Evolutionary conservation across 2,797 vertebrate genomes (phyloP).

Genomic region (Catharus ustulatus): DNA sequence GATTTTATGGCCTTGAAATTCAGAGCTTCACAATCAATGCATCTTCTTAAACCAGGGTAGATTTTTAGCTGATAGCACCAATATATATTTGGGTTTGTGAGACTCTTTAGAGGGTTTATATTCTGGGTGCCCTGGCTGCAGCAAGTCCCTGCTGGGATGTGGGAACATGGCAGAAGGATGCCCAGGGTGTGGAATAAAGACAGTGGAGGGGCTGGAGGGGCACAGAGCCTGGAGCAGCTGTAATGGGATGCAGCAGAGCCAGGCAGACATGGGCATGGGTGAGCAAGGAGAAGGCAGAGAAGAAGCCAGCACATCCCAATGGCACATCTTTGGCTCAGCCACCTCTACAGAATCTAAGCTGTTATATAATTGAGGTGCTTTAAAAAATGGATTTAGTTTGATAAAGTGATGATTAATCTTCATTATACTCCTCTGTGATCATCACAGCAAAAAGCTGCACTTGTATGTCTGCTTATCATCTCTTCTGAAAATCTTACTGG

Average conservation of each 20-base stretch:
- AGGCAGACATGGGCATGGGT: fast-evolving
- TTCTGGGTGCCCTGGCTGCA: neutral
- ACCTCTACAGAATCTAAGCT: constrained; percentile 22
- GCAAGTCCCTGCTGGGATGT: neutral
- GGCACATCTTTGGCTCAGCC: neutral
- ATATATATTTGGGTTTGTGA: neutral
- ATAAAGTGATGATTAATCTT: constrained; percentile 43
- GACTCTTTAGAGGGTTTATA: neutral
- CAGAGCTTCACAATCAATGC: neutral
- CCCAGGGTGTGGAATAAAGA: neutral
- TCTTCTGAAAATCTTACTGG: constrained; percentile 1
- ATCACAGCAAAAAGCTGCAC: neutral
- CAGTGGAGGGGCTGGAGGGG: neutral
- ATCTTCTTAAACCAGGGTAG: neutral
- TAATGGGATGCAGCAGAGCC: neutral
- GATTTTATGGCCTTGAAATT: neutral
- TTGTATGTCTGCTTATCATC: neutral
- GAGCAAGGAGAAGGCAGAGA: neutral
- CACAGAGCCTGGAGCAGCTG: neutral
- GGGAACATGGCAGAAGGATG: neutral
- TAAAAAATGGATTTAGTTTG: neutral
- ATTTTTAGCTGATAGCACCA: neutral
- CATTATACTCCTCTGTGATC: constrained; percentile 21
- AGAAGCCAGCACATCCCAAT: neutral
- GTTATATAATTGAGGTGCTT: constrained; percentile 29